Percentiles rank a stretch among this genome's conserved stretches.
Evolutionary conservation across 2,113 vertebrate species (phyloP).

Genomic region (Hystrix brachyura): DNA sequence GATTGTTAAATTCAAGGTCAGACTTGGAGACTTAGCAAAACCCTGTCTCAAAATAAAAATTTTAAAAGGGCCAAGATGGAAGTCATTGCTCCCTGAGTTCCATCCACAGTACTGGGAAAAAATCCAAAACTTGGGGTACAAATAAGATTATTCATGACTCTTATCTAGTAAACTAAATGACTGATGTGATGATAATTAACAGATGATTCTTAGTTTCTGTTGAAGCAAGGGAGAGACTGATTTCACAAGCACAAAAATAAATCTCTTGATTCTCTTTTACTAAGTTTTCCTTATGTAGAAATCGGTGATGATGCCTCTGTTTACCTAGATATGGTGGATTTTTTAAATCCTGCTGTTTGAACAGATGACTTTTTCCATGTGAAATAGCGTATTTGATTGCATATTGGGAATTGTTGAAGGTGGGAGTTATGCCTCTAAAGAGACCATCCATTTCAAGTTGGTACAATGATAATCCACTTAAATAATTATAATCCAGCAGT

Average conservation of each 20-base stretch:
- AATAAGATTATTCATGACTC: conserved; percentile 3
- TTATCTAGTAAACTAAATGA: conserved; percentile 42
- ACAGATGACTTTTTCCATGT: conserved; percentile 31
- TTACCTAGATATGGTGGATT: background rate
- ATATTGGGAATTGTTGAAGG: conserved; percentile 15
- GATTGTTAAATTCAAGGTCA: background rate
- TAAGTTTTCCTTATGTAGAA: conserved; percentile 47
- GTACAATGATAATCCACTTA: background rate
- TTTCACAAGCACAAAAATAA: conserved; percentile 60
- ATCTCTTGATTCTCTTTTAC: conserved; percentile 51
- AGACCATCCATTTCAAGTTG: background rate
- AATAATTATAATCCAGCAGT: background rate
- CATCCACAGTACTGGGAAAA: background rate
- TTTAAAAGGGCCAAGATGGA: background rate
- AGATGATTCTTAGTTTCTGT: conserved; percentile 32
- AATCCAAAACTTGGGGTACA: conserved; percentile 18
- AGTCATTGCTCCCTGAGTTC: background rate
- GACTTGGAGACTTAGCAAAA: background rate
- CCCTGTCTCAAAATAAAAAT: background rate
- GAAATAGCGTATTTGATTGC: conserved; percentile 16
- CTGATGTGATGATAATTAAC: background rate
- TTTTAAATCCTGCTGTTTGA: conserved; percentile 17
- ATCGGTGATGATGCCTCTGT: background rate
- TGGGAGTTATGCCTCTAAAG: conserved; percentile 6
- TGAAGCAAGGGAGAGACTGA: conserved; percentile 60